These are phyloP conservation scores for Uria aalge DNA, from an alignment of 2,113 vertebrate species.

Conservation along the genomic window DNA sequence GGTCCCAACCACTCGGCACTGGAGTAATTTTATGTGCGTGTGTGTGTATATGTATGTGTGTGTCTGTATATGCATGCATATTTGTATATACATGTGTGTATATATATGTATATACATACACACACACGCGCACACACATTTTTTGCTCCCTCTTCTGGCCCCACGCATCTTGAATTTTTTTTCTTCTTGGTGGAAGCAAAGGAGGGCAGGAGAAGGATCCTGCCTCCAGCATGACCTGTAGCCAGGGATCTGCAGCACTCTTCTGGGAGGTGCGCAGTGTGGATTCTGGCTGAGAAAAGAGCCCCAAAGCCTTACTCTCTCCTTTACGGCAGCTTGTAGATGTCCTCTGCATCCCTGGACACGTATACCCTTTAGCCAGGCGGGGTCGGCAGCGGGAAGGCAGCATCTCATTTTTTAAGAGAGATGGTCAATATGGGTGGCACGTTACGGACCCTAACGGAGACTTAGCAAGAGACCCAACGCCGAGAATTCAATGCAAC, in stretches of 20 bases:
- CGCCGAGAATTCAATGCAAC: background rate
- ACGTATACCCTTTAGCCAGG: fast-evolving
- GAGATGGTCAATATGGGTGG: background rate
- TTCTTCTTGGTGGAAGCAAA: background rate
- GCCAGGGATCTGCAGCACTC: background rate
- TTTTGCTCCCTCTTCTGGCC: slow-evolving; percentile 47
- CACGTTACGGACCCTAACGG: background rate
- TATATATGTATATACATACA: background rate
- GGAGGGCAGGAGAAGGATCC: background rate
- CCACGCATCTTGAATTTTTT: background rate
- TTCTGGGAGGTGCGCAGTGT: fast-evolving
- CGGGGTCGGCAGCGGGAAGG: fast-evolving
- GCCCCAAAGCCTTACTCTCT: background rate
- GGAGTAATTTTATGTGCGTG: background rate
- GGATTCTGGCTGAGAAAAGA: background rate
- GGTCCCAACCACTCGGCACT: background rate
- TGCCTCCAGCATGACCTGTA: background rate
- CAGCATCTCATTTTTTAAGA: background rate
- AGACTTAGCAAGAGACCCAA: background rate
- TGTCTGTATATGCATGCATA: fast-evolving
- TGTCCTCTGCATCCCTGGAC: background rate
- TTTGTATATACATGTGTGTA: background rate
- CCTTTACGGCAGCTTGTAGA: fast-evolving
- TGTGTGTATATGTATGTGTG: background rate
- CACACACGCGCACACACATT: background rate